phyloP scores from a whole-genome alignment of 2,888 invertebrate genomes.

The Dastarcus helophoroides region DNA sequence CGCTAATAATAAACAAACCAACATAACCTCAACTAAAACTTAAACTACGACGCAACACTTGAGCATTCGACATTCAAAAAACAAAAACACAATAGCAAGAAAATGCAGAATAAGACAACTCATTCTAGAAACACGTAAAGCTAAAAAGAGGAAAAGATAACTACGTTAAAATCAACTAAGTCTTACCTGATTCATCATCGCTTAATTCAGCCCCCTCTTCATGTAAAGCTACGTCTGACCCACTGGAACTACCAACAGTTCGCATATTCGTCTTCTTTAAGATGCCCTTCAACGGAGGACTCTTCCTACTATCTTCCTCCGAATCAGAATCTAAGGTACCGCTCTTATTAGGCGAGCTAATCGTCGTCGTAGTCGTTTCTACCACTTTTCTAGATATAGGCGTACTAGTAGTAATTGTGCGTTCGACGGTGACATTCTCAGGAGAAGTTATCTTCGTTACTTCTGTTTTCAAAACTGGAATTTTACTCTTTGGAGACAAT shows the following conservation, averaged over 20 bases:
- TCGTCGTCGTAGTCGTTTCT: constrained; percentile 20
- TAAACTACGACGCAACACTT: neutral
- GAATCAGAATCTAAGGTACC: constrained; percentile 35
- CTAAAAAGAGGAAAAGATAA: constrained; percentile 1
- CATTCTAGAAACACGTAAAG: neutral
- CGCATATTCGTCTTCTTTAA: constrained; percentile 29
- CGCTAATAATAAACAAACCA: too few relatives aligned
- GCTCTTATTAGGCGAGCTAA: constrained; percentile 24
- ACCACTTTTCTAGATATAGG: constrained; percentile 13
- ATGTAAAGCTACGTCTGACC: constrained; percentile 51
- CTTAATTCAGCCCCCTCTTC: constrained; percentile 51
- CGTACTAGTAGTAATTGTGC: constrained; percentile 20
- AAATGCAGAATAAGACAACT: neutral
- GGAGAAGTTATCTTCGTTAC: constrained; percentile 26
- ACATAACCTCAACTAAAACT: neutral
- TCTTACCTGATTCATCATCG: constrained; percentile 52
- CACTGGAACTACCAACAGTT: constrained; percentile 50
- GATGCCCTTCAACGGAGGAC: constrained; percentile 33
- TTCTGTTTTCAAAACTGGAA: constrained; percentile 31
- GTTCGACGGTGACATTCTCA: constrained; percentile 19
- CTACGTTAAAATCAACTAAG: constrained; percentile 15
- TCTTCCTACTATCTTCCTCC: constrained; percentile 33
- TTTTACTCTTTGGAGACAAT: constrained; percentile 33
- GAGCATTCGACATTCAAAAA: neutral
- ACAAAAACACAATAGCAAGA: neutral